Percentiles rank a stretch among this genome's conserved stretches.
Evolutionary conservation across 2,113 vertebrate species (phyloP).

Genomic region (Petrocephalus zakoni): DNA sequence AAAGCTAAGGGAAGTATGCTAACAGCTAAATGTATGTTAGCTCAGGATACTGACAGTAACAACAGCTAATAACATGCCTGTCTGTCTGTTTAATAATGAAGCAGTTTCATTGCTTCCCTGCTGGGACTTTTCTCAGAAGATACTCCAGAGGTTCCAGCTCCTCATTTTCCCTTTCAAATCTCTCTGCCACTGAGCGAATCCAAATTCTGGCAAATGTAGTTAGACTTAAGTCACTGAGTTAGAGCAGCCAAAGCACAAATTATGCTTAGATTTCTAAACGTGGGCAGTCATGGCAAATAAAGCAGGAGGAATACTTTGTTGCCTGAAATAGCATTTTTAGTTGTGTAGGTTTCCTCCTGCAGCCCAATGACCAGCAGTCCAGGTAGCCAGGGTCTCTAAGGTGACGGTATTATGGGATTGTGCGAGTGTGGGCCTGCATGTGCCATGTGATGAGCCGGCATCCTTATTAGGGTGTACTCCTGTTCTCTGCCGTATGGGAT

Average conservation of each 20-base stretch:
- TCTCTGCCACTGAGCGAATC: background rate
- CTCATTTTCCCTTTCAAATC: background rate
- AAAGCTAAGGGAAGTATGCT: background rate
- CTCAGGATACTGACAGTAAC: background rate
- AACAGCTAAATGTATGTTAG: background rate
- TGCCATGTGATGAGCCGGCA: background rate
- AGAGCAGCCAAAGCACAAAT: background rate
- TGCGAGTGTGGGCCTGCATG: background rate
- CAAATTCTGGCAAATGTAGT: background rate
- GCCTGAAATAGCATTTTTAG: background rate
- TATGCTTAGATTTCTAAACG: background rate
- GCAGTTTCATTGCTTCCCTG: background rate
- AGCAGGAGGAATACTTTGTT: background rate
- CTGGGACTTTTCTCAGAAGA: background rate
- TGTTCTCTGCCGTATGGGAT: background rate
- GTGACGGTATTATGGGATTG: background rate
- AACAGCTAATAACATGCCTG: background rate
- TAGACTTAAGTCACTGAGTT: background rate
- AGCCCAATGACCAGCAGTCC: background rate
- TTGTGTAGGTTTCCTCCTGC: background rate
- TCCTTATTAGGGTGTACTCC: background rate
- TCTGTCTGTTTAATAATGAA: background rate
- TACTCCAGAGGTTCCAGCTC: background rate
- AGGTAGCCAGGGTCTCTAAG: background rate
- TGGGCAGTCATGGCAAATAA: background rate